phyloP scores from a whole-genome alignment of 2,888 invertebrate species.

The Lepidochitona cinerea region DNA sequence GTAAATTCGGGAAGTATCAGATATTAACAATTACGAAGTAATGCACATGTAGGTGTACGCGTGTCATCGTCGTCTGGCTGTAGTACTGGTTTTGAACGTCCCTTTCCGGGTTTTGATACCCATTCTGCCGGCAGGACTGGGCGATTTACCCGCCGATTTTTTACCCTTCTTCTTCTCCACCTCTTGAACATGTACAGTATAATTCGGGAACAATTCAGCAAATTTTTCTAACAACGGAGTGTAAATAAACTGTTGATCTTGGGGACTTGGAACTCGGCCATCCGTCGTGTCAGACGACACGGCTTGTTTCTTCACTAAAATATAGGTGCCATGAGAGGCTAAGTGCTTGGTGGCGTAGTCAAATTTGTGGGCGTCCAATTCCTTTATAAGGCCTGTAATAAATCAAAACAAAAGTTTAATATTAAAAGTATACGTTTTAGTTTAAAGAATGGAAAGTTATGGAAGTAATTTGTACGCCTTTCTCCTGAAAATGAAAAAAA shows the following conservation, averaged over 20 bases:
- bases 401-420: neutral
- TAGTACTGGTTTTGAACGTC: neutral
- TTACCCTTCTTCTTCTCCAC: constrained; percentile 39
- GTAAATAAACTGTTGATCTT: constrained; percentile 48
- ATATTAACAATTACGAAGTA: too few species aligned
- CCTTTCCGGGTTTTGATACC: neutral
- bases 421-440: too few species aligned
- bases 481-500: too few species aligned
- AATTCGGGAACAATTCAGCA: constrained; percentile 63
- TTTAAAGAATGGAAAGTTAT: too few species aligned
- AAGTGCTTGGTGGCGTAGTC: constrained; percentile 66
- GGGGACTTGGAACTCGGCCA: constrained; percentile 34
- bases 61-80: neutral
- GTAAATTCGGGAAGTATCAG: too few species aligned
- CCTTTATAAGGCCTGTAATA: constrained; percentile 64
- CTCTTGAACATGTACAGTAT: constrained; percentile 55
- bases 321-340: constrained; percentile 64
- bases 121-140: constrained; percentile 61
- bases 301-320: constrained; percentile 64
- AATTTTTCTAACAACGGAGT: constrained; percentile 63
- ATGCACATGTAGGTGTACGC: too few species aligned
- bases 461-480: too few species aligned
- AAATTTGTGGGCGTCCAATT: constrained; percentile 63
- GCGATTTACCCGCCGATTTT: constrained; percentile 52
- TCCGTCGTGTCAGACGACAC: constrained; percentile 28